These are phyloP conservation scores for Synergus japonicus DNA, from an alignment of 2,888 invertebrate genomes.

Conservation along the genomic window DNA sequence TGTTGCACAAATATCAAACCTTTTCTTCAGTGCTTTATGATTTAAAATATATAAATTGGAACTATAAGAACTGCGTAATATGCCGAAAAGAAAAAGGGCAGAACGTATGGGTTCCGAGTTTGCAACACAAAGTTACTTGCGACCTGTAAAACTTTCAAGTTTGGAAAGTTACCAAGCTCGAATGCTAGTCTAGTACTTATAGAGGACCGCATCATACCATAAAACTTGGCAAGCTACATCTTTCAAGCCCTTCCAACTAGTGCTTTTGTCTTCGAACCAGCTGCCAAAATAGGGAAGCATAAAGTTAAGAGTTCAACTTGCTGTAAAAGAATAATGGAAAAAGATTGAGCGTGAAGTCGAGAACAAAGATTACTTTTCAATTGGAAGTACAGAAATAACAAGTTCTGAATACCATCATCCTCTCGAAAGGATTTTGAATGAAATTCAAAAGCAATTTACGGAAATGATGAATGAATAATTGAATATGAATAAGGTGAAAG, in stretches of 20 bases:
- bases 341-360: not conserved
- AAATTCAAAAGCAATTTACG: not conserved
- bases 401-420: not conserved
- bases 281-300: slow-evolving; percentile 11
- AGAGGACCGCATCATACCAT: slow-evolving; percentile 1
- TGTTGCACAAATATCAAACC: too few relatives aligned
- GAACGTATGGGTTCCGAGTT: not conserved
- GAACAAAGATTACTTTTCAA: not conserved
- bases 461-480: not conserved
- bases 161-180: slow-evolving; percentile 19
- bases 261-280: not conserved
- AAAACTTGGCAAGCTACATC: slow-evolving; percentile 18
- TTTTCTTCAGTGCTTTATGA: too few relatives aligned
- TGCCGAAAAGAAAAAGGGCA: not conserved
- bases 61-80: not conserved
- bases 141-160: slow-evolving; percentile 13
- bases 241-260: not conserved
- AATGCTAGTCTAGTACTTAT: not conserved
- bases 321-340: not conserved
- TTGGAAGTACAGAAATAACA: not conserved
- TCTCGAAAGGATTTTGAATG: not conserved
- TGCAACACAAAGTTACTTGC: not conserved
- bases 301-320: not conserved
- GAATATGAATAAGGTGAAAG: not conserved
- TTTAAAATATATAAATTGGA: not conserved